A percentile compares a stretch with the other conserved stretches of the same genome.
These are phyloP conservation scores for Oreohelix idahoensis DNA, from an alignment of 1,140 invertebrate genomes.

Conservation along the genomic window DNA sequence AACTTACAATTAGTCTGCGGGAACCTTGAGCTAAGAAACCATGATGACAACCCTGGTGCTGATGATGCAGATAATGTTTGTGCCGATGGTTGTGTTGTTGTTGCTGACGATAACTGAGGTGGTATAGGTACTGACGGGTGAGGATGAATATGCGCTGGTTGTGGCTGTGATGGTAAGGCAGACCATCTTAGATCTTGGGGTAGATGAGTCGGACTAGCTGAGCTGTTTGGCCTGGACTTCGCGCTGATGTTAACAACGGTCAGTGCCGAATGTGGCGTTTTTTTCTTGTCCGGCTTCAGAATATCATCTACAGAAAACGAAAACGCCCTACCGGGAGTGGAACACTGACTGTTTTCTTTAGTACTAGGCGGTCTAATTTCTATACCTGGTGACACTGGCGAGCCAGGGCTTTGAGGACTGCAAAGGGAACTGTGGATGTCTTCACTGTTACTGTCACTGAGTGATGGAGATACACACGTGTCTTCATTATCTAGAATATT, in stretches of 20 bases:
- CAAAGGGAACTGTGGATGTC: constrained; percentile 3
- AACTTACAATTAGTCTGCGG: constrained; percentile 30
- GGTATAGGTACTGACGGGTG: neutral
- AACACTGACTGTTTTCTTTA: constrained; percentile 21
- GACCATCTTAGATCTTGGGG: constrained; percentile 24
- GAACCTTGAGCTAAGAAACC: constrained; percentile 26
- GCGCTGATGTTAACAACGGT: neutral
- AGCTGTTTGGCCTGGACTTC: neutral
- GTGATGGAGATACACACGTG: neutral
- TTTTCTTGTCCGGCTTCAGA: constrained; percentile 40
- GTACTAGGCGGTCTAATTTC: neutral
- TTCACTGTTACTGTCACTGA: neutral
- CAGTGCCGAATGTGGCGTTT: neutral
- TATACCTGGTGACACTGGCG: constrained; percentile 3
- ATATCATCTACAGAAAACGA: constrained; percentile 40
- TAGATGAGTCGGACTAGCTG: neutral
- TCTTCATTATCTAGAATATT: neutral
- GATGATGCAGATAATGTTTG: neutral
- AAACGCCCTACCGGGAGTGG: constrained; percentile 8
- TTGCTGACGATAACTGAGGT: constrained; percentile 6
- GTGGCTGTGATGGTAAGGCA: constrained; percentile 2
- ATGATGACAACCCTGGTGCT: constrained; percentile 1
- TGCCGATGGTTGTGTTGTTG: constrained; percentile 10
- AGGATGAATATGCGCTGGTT: constrained; percentile 23
- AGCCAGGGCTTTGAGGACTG: neutral